Base-by-base conservation (phyloP, 2,113 vertebrate genomes). In the Eudyptes chrysolophus region DNA sequence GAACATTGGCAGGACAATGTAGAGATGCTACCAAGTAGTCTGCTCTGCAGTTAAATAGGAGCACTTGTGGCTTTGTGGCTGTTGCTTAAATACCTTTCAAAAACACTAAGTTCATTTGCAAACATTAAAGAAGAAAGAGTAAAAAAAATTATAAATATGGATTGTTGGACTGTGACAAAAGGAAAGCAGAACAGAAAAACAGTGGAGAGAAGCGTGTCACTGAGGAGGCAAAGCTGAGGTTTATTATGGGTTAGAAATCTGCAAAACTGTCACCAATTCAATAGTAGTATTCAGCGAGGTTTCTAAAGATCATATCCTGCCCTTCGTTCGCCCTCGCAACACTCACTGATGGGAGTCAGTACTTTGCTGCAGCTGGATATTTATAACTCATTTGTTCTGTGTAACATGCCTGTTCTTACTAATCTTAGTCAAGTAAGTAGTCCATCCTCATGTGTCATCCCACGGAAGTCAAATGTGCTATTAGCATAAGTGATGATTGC, bases 401-500 rank as follows among this genome's bases (percentile, higher is more conserved):
- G 84, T 81, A 94, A 92, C 82, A 70, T 68, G 84, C 66, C 87
- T 82, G 92, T 84, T 95, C 94, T 94, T 92, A 94, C 97, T 84
- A 92, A 95, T 95, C 93, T 96, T 87, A 90, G 97, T 96, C 91
- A 83, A 93, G 89, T 34, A n/a, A 95, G 91, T 77, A 97, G 94
- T 85, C 95, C 89, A 94, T 96, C 87, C 94, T 95, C 93, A 44
- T 62, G 89, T 96, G 96, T 96, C 96, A 96, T 77, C 62, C 92
- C 87, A 93, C 29, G 2, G 42, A 92, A 94, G 92, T 94, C 90
- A 95, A 94, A 97, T 32, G 86, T 89, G 83, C 94, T 87, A 95
- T 96, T 96, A 97, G 94, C 92, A 92, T 94, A 97, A 95, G 94
- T 95, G 92, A 95, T 96, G 92, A 97, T 97, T 97, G 70, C 94